A percentile compares a stretch with the other conserved stretches of the same genome.
Conservation (phyloP, 2,888 invertebrate genomes). For the Meiosimyza decipiens region DNA sequence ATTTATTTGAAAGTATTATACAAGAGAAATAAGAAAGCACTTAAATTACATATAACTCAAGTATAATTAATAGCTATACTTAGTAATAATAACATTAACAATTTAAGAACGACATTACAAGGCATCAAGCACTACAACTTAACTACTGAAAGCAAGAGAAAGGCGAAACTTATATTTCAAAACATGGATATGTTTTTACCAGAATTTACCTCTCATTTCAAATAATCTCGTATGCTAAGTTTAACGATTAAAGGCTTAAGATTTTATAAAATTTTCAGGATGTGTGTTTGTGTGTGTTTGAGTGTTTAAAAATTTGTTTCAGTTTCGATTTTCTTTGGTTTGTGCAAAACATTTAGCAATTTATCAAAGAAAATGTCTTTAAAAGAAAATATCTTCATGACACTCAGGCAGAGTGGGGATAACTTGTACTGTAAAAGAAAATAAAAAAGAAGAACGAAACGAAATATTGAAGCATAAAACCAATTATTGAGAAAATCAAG, state of each 20-base stretch:
- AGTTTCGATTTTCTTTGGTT: conserved; percentile 34
- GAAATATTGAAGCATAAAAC: conserved; percentile 23
- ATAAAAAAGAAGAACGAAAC: conserved; percentile 35
- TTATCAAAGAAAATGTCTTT: background rate
- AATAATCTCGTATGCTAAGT: conserved; percentile 33
- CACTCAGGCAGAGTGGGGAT: conserved; percentile 62
- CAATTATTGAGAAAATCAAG: conserved; percentile 29
- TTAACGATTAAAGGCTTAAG: conserved; percentile 28
- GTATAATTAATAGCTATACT: no score
- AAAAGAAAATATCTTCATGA: conserved; percentile 61
- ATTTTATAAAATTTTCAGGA: background rate
- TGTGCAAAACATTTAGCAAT: background rate
- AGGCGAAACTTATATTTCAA: background rate
- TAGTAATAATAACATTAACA: no score
- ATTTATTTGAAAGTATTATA: no score
- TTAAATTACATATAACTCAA: no score
- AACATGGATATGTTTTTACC: background rate
- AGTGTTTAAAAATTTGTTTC: conserved; percentile 33
- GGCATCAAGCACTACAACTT: background rate
- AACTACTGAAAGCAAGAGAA: background rate
- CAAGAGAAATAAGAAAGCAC: no score
- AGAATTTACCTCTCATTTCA: conserved; percentile 38
- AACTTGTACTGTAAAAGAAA: conserved; percentile 62
- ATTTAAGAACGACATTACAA: no score
- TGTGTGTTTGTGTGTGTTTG: conserved; percentile 11